Percentiles rank a stretch among this genome's conserved stretches.
Evolutionary conservation across 2,113 vertebrate genomes (phyloP).

Genomic region (Paralichthys olivaceus): DNA sequence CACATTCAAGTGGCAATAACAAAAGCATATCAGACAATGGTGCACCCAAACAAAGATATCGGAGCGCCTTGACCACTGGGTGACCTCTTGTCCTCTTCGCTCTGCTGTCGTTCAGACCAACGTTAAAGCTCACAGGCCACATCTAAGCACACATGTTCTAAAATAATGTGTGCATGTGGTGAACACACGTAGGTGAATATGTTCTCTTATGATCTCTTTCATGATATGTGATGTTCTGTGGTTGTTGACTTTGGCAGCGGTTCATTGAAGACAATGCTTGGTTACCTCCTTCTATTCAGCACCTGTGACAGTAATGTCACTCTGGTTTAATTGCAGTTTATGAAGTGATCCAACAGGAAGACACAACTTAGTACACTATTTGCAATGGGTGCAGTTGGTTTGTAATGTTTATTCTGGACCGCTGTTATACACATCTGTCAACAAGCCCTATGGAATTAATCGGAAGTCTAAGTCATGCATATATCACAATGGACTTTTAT

Average conservation of each 20-base stretch:
- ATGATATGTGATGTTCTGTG: neutral
- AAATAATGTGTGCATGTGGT: neutral
- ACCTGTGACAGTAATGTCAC: neutral
- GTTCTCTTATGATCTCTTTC: neutral
- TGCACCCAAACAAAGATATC: conserved; percentile 48
- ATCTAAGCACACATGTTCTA: neutral
- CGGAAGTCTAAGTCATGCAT: neutral
- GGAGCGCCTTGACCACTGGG: conserved; percentile 17
- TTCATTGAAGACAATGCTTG: neutral
- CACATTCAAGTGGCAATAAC: conserved; percentile 26
- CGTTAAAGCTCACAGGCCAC: neutral
- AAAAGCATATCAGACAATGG: conserved; percentile 49
- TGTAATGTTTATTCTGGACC: neutral
- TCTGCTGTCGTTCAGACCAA: neutral
- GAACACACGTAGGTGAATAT: neutral
- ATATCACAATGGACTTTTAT: neutral
- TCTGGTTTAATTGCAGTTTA: neutral
- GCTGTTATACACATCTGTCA: neutral
- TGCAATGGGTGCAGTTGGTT: neutral
- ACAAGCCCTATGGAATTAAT: neutral
- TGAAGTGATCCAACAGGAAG: neutral
- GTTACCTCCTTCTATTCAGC: neutral
- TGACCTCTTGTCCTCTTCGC: conserved; percentile 1
- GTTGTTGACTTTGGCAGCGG: conserved; percentile 25
- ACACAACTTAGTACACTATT: neutral